Conservation (phyloP, 2,797 vertebrate species). For the Hybognathus amarus region DNA sequence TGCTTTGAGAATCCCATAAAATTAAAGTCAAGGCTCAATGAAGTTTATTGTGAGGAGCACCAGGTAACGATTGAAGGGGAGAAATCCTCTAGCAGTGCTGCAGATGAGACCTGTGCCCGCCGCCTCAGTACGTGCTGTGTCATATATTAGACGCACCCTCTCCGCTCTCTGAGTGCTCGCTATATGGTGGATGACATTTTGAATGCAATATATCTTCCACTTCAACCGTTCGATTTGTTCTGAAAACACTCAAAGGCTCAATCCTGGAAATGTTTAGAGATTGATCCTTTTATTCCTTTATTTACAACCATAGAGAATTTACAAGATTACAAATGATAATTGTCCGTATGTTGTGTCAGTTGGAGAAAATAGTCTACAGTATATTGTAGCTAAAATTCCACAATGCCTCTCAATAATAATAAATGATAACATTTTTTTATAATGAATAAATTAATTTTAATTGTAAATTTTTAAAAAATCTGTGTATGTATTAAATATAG, state of each 20-base stretch:
- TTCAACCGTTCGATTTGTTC: conserved; percentile 28
- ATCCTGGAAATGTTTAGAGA: conserved; percentile 34
- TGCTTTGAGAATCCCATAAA: conserved; percentile 23
- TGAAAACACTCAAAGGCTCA: conserved; percentile 9
- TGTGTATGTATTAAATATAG: not conserved
- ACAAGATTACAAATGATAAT: not conserved
- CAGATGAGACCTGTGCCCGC: conserved; percentile 45
- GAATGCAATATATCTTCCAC: conserved; percentile 40
- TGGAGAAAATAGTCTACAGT: not conserved
- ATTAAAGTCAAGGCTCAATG: conserved; percentile 42
- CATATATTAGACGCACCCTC: conserved; percentile 46
- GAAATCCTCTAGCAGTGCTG: conserved; percentile 22
- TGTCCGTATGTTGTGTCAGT: not conserved
- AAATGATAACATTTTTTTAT: too few species aligned
- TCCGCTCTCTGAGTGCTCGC: conserved; percentile 4
- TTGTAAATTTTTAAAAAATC: too few species aligned
- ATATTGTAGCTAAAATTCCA: too few species aligned
- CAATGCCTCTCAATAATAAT: too few species aligned
- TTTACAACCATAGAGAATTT: conserved; percentile 14
- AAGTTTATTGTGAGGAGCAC: conserved; percentile 37
- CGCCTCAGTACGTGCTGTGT: conserved; percentile 43
- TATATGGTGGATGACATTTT: conserved; percentile 46
- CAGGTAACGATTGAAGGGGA: conserved; percentile 32
- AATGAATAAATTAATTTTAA: too few species aligned
- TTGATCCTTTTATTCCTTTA: conserved; percentile 11